Base-by-base conservation (phyloP, 2,888 invertebrate genomes). In the Parnassius mnemosyne region DNA sequence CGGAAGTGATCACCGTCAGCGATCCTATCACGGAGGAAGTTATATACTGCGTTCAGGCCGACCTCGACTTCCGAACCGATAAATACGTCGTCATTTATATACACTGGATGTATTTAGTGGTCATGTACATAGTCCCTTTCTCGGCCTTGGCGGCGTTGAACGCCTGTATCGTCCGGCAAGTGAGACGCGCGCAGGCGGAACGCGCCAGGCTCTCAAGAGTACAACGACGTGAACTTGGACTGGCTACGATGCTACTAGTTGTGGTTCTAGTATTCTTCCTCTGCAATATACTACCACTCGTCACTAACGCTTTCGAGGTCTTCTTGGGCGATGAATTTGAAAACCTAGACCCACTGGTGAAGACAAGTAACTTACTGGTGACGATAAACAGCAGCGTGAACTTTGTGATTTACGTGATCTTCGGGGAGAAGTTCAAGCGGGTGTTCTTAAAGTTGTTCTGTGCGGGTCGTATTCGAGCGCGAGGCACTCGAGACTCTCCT, bases 341-440 rank as follows among this genome's bases (percentile, higher is more conserved):
- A 65, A 75, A 78, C 61, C 82, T 90, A 69, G 94, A 95, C 73
- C 93, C 94, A 75, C 91, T 97, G 74, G 95, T 97, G 59, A 95
- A 96, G 77, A 93, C 94, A 47, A 97, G 96, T 79, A 99, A 99
- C 88, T 94, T 99, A 61, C 93, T 99, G 67, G 98, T 99, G 62
- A 98, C 98, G 68, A 95, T 99, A 82, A 99, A 99, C 92, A 98
- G 98, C 78, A 98, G 98, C 79, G 97, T 98, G 67, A 99, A 99
- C 89, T 99, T 99, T 84, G 95, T 99, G 69, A 98, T 99, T 74
- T 99, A 99, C 91, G 98, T 98, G 69, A 98, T 98, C 70, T 98
- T 99, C 84, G 99, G 99, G 1, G 97, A 98, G 83, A 98, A 99
- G 84, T 99, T 99, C 90, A 96, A 97, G 81, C 93, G 96, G 66